phyloP scores from a whole-genome alignment of 2,888 invertebrate genomes.

The Cephus pulcher region DNA sequence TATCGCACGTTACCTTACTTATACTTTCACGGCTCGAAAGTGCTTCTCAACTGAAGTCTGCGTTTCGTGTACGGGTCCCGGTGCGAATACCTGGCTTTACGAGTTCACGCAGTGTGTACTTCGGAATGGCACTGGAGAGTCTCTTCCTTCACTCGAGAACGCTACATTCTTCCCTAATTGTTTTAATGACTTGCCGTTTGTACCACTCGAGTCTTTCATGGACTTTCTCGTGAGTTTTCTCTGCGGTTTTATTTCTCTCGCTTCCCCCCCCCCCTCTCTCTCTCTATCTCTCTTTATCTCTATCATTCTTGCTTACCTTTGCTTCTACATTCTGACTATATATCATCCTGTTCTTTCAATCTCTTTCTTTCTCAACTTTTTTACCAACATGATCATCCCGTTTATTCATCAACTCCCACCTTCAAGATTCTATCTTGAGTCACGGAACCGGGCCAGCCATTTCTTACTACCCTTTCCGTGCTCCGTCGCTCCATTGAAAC shows the following conservation, averaged over 20 bases:
- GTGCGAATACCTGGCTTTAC: neutral
- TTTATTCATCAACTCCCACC: neutral
- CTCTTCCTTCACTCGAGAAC: neutral
- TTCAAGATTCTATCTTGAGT: neutral
- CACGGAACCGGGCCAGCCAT: neutral
- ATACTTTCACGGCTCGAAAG: neutral
- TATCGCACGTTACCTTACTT: neutral
- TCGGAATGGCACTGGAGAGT: neutral
- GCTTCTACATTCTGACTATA: constrained; percentile 3
- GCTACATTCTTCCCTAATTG: constrained; percentile 46
- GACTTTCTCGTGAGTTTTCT: constrained; percentile 7
- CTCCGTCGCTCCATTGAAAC: neutral
- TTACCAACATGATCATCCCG: neutral
- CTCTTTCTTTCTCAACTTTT: neutral
- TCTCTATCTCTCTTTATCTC: constrained; percentile 5
- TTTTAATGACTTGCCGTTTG: constrained; percentile 50
- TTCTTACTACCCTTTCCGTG: neutral
- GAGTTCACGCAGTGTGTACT: neutral
- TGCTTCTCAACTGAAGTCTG: neutral
- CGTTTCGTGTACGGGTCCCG: neutral
- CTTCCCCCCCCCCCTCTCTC: constrained; percentile 7
- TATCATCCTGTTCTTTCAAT: no score
- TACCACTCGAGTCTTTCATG: constrained; percentile 16
- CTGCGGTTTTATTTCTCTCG: constrained; percentile 8
- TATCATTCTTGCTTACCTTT: constrained; percentile 20